Base-by-base conservation (phyloP, 37 sponge, comb jelly and placozoan species). In the Tethya wilhelma region DNA sequence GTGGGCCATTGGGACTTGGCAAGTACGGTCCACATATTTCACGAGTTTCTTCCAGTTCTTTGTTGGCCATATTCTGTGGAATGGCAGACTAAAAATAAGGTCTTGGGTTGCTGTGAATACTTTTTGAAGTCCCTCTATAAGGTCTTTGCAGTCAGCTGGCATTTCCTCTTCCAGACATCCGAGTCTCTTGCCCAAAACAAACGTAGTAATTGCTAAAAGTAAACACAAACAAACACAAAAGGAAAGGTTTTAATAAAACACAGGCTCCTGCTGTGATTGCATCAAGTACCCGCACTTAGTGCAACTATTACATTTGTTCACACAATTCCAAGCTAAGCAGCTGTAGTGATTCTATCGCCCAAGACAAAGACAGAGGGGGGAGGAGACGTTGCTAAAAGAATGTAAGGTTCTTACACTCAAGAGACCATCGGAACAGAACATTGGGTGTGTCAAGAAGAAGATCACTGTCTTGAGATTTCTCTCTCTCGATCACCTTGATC, bases 321-420 rank as follows among this genome's bases (percentile, higher is more conserved):
- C n/a, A n/a, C n/a, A n/a, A n/a, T n/a, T n/a, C n/a, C n/a, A n/a
- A n/a, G n/a, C n/a, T n/a, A n/a, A n/a, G n/a, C n/a, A n/a, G n/a
- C n/a, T n/a, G n/a, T n/a, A n/a, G n/a, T n/a, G n/a, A n/a, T n/a
- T n/a, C n/a, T n/a, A n/a, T n/a, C n/a, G n/a, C n/a, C n/a, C n/a
- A n/a, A n/a, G n/a, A n/a, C n/a, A n/a, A n/a, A n/a, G n/a, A n/a
- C n/a, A n/a, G n/a, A n/a, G n/a, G n/a, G n/a, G n/a, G n/a, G n/a
- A n/a, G n/a, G n/a, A n/a, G n/a, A n/a, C n/a, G n/a, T 49, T 49
- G 17, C 9, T 49, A 9, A 49, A 49, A 49, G 14, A 19, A 49
- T 19, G 17, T 49, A 49, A 17, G 17, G 17, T 49, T 49, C 85
- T 65, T 37, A 84, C 85, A 69, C 76, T 84, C 85, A 55, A 84